Evolutionary conservation across 2,113 vertebrate species (phyloP).

Genomic region (Gallinago undulata): DNA sequence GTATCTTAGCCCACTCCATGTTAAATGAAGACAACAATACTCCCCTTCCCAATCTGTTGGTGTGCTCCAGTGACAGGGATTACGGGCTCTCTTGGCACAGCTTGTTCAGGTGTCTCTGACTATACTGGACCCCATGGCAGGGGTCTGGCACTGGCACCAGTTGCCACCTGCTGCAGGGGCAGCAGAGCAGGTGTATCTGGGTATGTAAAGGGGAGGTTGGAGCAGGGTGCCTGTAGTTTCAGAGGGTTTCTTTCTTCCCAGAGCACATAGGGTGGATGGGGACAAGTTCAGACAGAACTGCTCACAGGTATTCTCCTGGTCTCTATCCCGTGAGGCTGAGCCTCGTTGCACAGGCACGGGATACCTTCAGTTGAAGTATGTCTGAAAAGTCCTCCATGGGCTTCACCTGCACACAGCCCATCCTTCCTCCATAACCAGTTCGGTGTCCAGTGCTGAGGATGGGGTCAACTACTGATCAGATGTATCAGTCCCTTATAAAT

Average conservation of each 20-base stretch:
- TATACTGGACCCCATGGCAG: rapidly evolving
- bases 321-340: background rate
- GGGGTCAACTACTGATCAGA: no score
- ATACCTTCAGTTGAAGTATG: background rate
- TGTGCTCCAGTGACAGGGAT: background rate
- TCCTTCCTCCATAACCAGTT: background rate
- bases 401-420: background rate
- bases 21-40: background rate
- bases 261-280: background rate
- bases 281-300: background rate
- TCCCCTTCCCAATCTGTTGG: background rate
- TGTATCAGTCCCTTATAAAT: background rate
- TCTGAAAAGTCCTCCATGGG: background rate
- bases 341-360: rapidly evolving
- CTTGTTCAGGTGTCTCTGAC: background rate
- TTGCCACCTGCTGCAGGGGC: background rate
- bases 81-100: background rate
- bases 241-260: background rate
- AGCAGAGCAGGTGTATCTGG: background rate
- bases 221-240: background rate
- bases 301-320: background rate
- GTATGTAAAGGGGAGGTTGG: background rate
- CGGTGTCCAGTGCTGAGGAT: background rate
- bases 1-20: background rate
- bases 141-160: background rate